Evolutionary conservation across 2,113 vertebrate species (phyloP), one percentile per base, ranked within the genome.

Genomic region (Bambusicola thoracicus): DNA sequence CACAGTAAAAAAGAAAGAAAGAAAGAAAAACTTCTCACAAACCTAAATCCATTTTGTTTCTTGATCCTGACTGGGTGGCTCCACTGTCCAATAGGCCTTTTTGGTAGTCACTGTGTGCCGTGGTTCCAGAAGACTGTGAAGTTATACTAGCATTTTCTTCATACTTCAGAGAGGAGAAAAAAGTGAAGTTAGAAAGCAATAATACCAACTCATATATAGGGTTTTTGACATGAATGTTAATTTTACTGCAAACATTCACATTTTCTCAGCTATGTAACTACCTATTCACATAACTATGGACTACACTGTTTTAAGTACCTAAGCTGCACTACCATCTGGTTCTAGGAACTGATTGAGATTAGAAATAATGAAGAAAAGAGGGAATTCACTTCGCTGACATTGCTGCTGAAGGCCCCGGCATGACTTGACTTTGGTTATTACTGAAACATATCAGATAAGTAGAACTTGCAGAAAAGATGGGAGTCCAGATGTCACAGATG

Each of bases 11-110:
- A 53, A 17, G 29, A 8, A 51, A 14, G 8, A 27, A 51, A 8
- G 22, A 53, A 9, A 29, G 25, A 29, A 29, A 29, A 89, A 85
- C 30, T 34, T 67, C 19, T 69, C 76, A 97, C 97, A 89, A 94
- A 98, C 97, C 97, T 97, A 96, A 96, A 84, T 97, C 81, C 69
- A 73, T 58, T 51, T 84, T 61, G 62, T 3, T 34, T 81, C 90
- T 61, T 38, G 56, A 20, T 89, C 83, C 93, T 34, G 95, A 91
- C 55, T 92, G 77, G 29, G 94, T 65, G 69, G 66, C 69, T 81
- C 96, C 96, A 61, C 77, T 53, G 70, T 94, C 96, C 94, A 94
- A 92, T 34, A 81, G 55, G 73, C 89, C 58, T 40, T 91, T 94
- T 55, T 92, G 90, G 84, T 82, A 78, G 65, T 48, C 92, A 61